These are phyloP conservation scores for Atrina japonica DNA, from an alignment of 2,888 invertebrate species.

Conservation along the genomic window DNA sequence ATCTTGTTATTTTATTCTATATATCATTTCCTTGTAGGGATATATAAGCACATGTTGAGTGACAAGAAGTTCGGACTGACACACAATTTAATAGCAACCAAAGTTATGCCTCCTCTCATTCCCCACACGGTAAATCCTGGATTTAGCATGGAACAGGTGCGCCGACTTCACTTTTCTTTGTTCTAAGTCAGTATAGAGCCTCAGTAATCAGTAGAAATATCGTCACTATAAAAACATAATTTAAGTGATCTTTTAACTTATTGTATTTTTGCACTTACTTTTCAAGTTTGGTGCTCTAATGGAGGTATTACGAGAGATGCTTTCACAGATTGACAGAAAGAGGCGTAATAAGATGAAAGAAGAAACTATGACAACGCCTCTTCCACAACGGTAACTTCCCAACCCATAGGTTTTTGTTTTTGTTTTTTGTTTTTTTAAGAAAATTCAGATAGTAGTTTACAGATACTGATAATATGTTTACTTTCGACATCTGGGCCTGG, in stretches of 20 bases:
- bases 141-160: constrained; percentile 90
- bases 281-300: constrained; percentile 84
- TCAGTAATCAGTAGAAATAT: too few species aligned
- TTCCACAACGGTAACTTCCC: constrained; percentile 62
- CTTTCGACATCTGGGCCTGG: too few species aligned
- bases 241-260: too few species aligned
- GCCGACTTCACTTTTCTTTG: too few species aligned
- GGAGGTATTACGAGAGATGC: constrained; percentile 94
- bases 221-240: too few species aligned
- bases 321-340: constrained; percentile 85
- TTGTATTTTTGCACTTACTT: too few species aligned
- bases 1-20: too few species aligned
- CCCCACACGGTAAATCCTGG: constrained; percentile 95
- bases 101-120: constrained; percentile 94
- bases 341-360: constrained; percentile 94
- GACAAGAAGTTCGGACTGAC: constrained; percentile 95
- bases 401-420: too few species aligned
- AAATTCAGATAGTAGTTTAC: too few species aligned
- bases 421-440: too few species aligned
- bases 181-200: too few species aligned
- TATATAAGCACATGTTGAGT: constrained; percentile 93
- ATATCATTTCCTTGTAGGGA: constrained; percentile 89
- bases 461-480: too few species aligned
- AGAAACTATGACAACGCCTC: constrained; percentile 82
- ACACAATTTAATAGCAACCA: constrained; percentile 94